Percentiles rank a stretch among this genome's conserved stretches.
Evolutionary conservation across 2,797 vertebrate genomes (phyloP).

Genomic region (Benthosema pterotum): DNA sequence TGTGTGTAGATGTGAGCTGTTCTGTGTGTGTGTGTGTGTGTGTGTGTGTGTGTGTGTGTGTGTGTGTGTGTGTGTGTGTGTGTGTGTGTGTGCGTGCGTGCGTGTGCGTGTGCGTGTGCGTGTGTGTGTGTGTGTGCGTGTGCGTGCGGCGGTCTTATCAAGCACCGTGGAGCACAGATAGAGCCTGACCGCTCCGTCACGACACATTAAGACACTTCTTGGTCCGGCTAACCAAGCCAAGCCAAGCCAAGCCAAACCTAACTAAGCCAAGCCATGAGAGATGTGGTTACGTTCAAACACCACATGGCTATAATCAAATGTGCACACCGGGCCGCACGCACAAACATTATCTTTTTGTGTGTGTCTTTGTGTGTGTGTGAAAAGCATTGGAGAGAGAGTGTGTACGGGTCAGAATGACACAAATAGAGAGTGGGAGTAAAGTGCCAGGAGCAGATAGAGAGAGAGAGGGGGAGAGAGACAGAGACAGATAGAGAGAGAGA

Average conservation of each 20-base stretch:
- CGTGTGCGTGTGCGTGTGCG: background rate
- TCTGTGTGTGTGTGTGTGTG: conserved; percentile 4
- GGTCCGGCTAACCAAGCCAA: conserved; percentile 75
- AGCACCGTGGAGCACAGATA: conserved; percentile 45
- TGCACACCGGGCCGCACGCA: conserved; percentile 14
- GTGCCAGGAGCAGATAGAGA: background rate
- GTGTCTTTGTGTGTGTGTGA: background rate
- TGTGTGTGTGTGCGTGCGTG: conserved; percentile 9
- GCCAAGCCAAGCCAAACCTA: conserved; percentile 18
- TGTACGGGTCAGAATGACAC: conserved; percentile 40
- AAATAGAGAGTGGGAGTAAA: conserved; percentile 24
- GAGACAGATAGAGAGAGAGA: conserved; percentile 45
- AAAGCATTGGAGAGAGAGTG: conserved; percentile 22
- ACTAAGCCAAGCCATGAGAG: conserved; percentile 59
- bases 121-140: conserved; percentile 2
- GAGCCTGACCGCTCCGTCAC: conserved; percentile 53
- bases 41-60: conserved; percentile 5
- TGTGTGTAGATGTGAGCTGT: too few relatives aligned
- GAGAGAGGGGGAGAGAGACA: conserved; percentile 15
- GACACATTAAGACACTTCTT: conserved; percentile 63
- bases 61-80: background rate
- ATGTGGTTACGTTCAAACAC: conserved; percentile 37
- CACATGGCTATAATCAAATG: conserved; percentile 39
- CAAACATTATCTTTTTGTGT: background rate
- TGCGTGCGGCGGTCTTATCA: conserved; percentile 56